phyloP scores from a whole-genome alignment of 2,113 vertebrate species.

The Ochotona princeps region DNA sequence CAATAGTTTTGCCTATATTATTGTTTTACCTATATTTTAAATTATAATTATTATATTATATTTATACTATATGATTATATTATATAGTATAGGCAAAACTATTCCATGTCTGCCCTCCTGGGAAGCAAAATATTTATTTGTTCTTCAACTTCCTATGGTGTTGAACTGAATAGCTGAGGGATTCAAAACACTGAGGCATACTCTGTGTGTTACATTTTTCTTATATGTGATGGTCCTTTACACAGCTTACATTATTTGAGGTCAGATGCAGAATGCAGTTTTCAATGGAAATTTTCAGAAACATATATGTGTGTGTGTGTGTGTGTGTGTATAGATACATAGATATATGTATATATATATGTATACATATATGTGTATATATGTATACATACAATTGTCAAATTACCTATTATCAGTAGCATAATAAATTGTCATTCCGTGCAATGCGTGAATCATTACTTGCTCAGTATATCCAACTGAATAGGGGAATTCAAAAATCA shows the following conservation, averaged over 20 bases:
- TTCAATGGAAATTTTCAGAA: neutral
- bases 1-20: neutral
- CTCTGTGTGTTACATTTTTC: neutral
- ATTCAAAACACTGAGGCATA: neutral
- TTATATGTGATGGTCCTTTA: neutral
- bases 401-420: neutral
- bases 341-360: too few relatives aligned
- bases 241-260: neutral
- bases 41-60: too few relatives aligned
- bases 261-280: neutral
- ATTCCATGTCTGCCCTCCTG: neutral
- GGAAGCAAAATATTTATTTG: neutral
- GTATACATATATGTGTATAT: too few relatives aligned
- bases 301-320: too few relatives aligned
- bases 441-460: too few relatives aligned
- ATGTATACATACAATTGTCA: neutral
- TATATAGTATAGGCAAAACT: too few relatives aligned
- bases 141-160: neutral
- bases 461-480: fast-evolving
- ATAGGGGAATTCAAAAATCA: too few relatives aligned
- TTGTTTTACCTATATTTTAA: neutral
- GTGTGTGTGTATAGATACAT: too few relatives aligned
- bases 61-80: too few relatives aligned
- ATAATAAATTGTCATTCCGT: neutral
- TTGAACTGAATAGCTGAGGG: neutral